Evolutionary conservation across 1,140 invertebrate species (phyloP), one percentile per base, ranked within the genome.

Genomic region (Calliopsis andreniformis): DNA sequence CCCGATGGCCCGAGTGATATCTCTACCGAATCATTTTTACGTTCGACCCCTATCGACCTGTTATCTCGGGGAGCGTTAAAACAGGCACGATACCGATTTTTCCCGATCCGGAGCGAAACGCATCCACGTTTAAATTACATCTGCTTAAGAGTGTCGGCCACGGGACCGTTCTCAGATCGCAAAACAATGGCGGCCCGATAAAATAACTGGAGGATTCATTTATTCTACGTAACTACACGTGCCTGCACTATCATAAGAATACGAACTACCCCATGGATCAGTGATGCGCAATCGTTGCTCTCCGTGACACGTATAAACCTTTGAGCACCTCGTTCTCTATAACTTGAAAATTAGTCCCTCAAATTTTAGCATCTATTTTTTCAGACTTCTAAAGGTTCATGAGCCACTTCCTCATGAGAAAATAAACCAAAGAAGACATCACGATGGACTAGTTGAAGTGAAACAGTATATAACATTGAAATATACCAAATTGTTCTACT

Each of bases 121-220:
- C 69, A 47, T 55, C 28, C 55, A 68, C 79, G 71, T 73, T 68
- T 63, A 67, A 81, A 75, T 82, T 76, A 79, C 53, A 39, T 73
- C 79, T 58, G 78, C 30, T 80, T 63, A 72, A 47, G 59, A 63
- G 58, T 63, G 67, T 62, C 58, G 76, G 76, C 59, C 39, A 55
- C 71, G 62, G 30, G 62, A 66, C 62, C 51, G 51, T 35, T 51
- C 30, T 66, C 69, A 61, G 70, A 75, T 80, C 64, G 66, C 61
- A 20, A 55, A 82, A 82, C 78, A 80, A 82, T 77, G 43, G 64
- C 51, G 61, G n/a, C 14, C 32, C 47, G 61, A 76, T 82, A 82
- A 81, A 73, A 79, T 70, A 35, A 55, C 47, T 61, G 59, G 72
- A 45, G 66, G 79, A 82, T 80, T 81, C 72, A 82, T 81, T 82